A percentile compares a stretch with the other conserved stretches of the same genome.
Conservation (phyloP, 1,140 invertebrate species). For the Drosophila novamexicana region DNA sequence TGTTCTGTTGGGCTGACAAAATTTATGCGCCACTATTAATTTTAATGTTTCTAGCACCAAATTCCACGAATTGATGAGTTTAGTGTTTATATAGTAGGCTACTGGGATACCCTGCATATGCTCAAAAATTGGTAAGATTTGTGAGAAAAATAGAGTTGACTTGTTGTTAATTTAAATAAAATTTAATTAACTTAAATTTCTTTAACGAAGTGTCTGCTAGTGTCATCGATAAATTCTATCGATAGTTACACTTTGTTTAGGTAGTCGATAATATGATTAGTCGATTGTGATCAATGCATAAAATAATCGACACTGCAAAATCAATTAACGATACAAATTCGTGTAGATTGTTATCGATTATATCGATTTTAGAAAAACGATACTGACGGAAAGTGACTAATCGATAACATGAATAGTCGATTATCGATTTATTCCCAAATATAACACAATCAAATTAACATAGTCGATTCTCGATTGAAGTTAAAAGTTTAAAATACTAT, state of each 20-base stretch:
- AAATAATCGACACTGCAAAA: too few relatives aligned
- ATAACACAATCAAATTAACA: too few relatives aligned
- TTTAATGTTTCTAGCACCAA: constrained; percentile 39
- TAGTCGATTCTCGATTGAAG: too few relatives aligned
- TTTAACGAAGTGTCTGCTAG: neutral
- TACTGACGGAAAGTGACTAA: too few relatives aligned
- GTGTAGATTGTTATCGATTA: neutral
- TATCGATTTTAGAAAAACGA: neutral
- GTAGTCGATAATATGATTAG: too few relatives aligned
- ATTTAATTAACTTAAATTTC: neutral
- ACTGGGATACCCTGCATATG: constrained; percentile 8
- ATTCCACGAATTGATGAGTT: constrained; percentile 47
- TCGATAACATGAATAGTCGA: too few relatives aligned
- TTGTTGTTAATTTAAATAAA: neutral
- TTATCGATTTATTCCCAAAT: too few relatives aligned
- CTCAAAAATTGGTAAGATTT: too few relatives aligned
- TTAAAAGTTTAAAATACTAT: too few relatives aligned
- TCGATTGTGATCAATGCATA: too few relatives aligned
- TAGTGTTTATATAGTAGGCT: neutral
- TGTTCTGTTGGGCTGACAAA: constrained; percentile 43
- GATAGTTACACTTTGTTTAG: neutral
- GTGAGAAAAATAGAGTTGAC: neutral
- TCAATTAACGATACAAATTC: neutral
- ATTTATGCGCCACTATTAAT: constrained; percentile 55
- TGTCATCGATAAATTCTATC: neutral